phyloP scores from a whole-genome alignment of 2,797 vertebrate species.

The Phalloptychus januarius region DNA sequence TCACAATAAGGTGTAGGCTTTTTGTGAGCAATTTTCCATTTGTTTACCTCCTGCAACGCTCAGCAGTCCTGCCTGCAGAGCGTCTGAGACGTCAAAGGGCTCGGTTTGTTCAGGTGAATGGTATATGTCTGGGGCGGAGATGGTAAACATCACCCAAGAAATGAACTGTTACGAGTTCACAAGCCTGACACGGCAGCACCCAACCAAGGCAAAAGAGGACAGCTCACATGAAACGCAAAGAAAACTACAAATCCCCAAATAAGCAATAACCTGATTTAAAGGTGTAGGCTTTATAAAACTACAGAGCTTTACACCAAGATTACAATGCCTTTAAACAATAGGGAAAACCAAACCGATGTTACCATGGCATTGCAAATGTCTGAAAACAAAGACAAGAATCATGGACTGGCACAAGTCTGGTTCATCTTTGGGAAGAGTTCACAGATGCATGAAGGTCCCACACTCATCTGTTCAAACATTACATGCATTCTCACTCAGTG shows the following conservation, averaged over 20 bases:
- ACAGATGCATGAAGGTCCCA: neutral
- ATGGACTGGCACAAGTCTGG: neutral
- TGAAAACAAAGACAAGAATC: neutral
- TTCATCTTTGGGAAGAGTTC: neutral
- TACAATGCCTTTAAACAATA: neutral
- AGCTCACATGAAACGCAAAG: neutral
- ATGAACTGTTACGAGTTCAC: constrained; percentile 8
- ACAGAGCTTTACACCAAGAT: neutral
- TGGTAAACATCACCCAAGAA: neutral
- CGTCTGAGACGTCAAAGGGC: constrained; percentile 52
- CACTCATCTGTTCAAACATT: neutral
- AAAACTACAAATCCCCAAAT: neutral
- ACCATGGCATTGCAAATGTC: neutral
- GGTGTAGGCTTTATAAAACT: neutral
- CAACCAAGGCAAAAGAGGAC: neutral
- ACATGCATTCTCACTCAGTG: neutral
- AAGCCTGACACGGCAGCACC: neutral
- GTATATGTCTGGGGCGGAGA: constrained; percentile 1
- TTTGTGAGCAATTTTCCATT: constrained; percentile 34
- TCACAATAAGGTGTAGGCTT: constrained; percentile 9
- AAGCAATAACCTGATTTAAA: neutral
- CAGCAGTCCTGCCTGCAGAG: constrained; percentile 49
- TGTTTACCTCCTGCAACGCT: constrained; percentile 18
- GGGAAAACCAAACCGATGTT: neutral
- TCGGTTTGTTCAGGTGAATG: constrained; percentile 37